A percentile compares a stretch with the other conserved stretches of the same genome.
Conservation (phyloP, 2,888 invertebrate species). For the Cyclophora punctaria region DNA sequence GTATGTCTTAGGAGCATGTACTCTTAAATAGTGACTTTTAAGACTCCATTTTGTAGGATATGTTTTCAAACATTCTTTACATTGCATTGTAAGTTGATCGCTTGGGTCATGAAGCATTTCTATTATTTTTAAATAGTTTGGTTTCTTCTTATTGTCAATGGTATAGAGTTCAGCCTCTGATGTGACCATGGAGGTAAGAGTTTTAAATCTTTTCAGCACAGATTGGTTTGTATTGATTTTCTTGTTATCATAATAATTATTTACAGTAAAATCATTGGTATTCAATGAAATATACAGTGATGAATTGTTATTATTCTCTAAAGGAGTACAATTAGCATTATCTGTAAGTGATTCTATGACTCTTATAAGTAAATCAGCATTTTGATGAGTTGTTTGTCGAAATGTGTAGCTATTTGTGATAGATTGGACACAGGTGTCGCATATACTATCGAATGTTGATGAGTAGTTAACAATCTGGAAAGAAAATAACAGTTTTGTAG, state of each 20-base stretch:
- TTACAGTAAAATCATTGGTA: slow-evolving; percentile 28
- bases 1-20: slow-evolving; percentile 42
- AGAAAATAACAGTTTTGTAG: not conserved
- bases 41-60: slow-evolving; percentile 35
- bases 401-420: slow-evolving; percentile 42
- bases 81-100: slow-evolving; percentile 27
- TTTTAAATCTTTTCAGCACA: slow-evolving; percentile 30
- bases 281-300: slow-evolving; percentile 41
- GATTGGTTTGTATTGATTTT: slow-evolving; percentile 14
- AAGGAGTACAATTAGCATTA: slow-evolving; percentile 25
- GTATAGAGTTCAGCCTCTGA: too few relatives aligned
- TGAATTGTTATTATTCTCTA: slow-evolving; percentile 21
- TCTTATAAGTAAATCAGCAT: slow-evolving; percentile 28
- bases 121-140: not conserved
- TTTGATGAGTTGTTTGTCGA: slow-evolving; percentile 30
- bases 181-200: not conserved
- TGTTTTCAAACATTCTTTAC: slow-evolving; percentile 40
- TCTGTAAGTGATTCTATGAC: slow-evolving; percentile 28
- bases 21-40: slow-evolving; percentile 41
- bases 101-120: slow-evolving; percentile 38
- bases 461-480: slow-evolving; percentile 42
- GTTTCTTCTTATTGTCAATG: too few relatives aligned
- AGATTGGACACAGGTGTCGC: slow-evolving; percentile 34
- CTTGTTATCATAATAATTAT: slow-evolving; percentile 37
- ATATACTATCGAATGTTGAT: slow-evolving; percentile 33